A percentile compares a stretch with the other conserved stretches of the same genome.
phyloP scores from a whole-genome alignment of 1,140 invertebrate genomes.

The Monochamus saltuarius region DNA sequence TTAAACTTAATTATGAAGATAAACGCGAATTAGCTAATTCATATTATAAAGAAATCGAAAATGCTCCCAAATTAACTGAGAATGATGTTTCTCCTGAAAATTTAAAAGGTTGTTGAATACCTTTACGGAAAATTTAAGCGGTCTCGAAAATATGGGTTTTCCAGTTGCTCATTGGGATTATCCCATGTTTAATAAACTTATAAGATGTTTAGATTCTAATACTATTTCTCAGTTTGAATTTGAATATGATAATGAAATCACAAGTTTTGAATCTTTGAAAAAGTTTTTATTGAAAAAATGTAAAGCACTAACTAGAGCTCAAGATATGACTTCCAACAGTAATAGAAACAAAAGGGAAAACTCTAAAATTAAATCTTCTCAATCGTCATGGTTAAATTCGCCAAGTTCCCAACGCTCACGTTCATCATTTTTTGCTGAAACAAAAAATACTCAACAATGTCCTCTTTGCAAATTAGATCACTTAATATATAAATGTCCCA shows the following conservation, averaged over 20 bases:
- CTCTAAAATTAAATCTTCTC: neutral
- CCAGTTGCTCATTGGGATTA: slow-evolving; percentile 4
- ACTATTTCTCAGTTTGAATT: slow-evolving; percentile 6
- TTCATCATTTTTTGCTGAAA: too few species aligned
- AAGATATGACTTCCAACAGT: too few species aligned
- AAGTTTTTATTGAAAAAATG: too few species aligned
- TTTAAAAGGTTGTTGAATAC: slow-evolving; percentile 1
- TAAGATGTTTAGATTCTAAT: neutral
- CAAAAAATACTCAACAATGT: too few species aligned
- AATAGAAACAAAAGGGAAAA: neutral
- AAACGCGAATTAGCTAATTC: slow-evolving; percentile 18
- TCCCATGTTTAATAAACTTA: slow-evolving; percentile 1
- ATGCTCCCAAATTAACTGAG: neutral
- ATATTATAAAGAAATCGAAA: slow-evolving; percentile 14
- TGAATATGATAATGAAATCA: neutral
- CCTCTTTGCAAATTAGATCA: too few species aligned
- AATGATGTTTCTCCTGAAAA: neutral
- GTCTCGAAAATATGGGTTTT: slow-evolving; percentile 4
- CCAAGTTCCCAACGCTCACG: neutral
- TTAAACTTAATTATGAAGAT: slow-evolving; percentile 18
- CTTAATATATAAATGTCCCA: too few species aligned
- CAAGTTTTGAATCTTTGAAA: neutral
- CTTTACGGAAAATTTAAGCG: slow-evolving; percentile 4
- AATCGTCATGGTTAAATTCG: neutral
- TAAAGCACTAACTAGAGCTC: too few species aligned